Percentiles rank a stretch among this genome's conserved stretches.
Evolutionary conservation across 1,140 invertebrate genomes (phyloP).

Genomic region (Diorhabda carinulata): DNA sequence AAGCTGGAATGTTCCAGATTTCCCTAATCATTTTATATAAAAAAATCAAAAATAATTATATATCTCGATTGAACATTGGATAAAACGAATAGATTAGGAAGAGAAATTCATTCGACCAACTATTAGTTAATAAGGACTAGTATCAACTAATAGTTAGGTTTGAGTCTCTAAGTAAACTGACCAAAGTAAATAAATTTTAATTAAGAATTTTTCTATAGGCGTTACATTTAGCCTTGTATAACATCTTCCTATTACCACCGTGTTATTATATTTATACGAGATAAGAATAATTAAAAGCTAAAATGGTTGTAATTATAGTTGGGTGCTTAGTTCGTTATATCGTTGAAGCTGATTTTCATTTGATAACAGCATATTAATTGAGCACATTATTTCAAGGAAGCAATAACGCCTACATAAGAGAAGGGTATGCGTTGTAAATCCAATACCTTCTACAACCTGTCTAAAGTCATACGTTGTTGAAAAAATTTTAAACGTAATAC

Average conservation of each 20-base stretch:
- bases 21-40: too few relatives aligned
- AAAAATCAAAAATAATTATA: too few relatives aligned
- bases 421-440: not conserved
- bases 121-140: too few relatives aligned
- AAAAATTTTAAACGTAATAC: too few relatives aligned
- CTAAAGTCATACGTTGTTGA: not conserved
- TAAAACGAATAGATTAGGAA: too few relatives aligned
- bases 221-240: conserved; percentile 28
- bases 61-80: too few relatives aligned
- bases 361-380: conserved; percentile 35
- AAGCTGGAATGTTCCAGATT: too few relatives aligned
- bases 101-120: too few relatives aligned
- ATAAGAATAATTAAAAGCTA: conserved; percentile 40
- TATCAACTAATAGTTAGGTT: too few relatives aligned
- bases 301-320: conserved; percentile 36
- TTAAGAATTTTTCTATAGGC: conserved; percentile 23
- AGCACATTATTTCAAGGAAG: conserved; percentile 26
- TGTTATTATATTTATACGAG: conserved; percentile 36
- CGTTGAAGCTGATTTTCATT: conserved; percentile 30
- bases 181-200: conserved; percentile 28
- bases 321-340: conserved; percentile 28
- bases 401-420: conserved; percentile 18
- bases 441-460: not conserved
- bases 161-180: not conserved
- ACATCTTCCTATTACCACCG: conserved; percentile 34